phyloP scores from a whole-genome alignment of 2,113 vertebrate genomes.

The Nesospiza acunhae region DNA sequence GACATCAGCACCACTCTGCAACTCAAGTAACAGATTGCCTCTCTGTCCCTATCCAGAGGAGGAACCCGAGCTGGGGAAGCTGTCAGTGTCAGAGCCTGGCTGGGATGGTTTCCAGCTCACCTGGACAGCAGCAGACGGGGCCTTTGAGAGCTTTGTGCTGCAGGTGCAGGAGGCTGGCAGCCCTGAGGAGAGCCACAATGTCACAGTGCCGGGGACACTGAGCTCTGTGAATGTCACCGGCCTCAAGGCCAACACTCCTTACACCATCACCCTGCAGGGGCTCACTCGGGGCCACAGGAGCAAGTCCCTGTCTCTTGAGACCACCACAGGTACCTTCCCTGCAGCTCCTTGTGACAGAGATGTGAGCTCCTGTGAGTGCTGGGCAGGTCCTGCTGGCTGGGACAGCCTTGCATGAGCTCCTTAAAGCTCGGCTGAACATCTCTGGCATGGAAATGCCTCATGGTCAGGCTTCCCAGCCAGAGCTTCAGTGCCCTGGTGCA shows the following conservation, averaged over 20 bases:
- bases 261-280: slow-evolving; percentile 82
- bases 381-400: not conserved
- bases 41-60: slow-evolving; percentile 84
- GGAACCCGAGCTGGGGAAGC: slow-evolving; percentile 81
- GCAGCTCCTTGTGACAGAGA: not conserved
- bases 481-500: not conserved
- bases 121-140: slow-evolving; percentile 83
- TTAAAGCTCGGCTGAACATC: not conserved
- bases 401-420: not conserved
- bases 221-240: slow-evolving; percentile 76
- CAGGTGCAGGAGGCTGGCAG: slow-evolving; percentile 83
- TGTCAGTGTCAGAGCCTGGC: slow-evolving; percentile 79
- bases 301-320: slow-evolving; percentile 60
- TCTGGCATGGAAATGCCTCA: not conserved
- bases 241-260: slow-evolving; percentile 83
- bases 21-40: slow-evolving; percentile 47
- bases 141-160: slow-evolving; percentile 85
- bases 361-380: not conserved
- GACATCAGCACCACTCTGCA: not conserved
- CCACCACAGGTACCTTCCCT: slow-evolving; percentile 65
- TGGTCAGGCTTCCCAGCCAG: not conserved
- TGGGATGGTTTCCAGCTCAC: slow-evolving; percentile 91
- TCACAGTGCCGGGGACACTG: slow-evolving; percentile 77
- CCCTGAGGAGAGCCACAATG: slow-evolving; percentile 65
- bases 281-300: slow-evolving; percentile 77